Percentiles rank a stretch among this genome's conserved stretches.
Conservation (phyloP, 2,888 invertebrate species). For the Melanostoma scalare region DNA sequence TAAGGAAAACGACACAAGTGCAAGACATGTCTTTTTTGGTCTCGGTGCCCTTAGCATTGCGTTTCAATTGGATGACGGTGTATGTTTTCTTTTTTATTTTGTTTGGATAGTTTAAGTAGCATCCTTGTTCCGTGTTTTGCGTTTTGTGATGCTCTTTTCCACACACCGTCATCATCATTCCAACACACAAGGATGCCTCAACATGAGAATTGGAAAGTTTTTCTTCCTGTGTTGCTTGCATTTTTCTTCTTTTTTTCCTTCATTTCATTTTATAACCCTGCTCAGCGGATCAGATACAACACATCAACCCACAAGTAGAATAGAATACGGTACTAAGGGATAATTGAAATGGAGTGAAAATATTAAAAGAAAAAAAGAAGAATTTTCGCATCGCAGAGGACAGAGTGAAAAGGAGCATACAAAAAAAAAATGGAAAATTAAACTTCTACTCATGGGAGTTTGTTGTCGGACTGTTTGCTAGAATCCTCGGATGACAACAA, state of each 20-base stretch:
- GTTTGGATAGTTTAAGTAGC: slow-evolving; percentile 23
- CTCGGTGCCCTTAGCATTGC: slow-evolving; percentile 54
- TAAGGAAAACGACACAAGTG: slow-evolving; percentile 47
- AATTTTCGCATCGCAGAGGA: slow-evolving; percentile 3
- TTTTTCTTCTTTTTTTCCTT: neutral
- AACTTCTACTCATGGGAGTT: slow-evolving; percentile 33
- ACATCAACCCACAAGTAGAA: slow-evolving; percentile 1
- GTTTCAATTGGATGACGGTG: slow-evolving; percentile 42
- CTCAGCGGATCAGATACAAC: slow-evolving; percentile 7
- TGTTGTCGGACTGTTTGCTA: slow-evolving; percentile 34
- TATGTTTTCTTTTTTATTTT: neutral
- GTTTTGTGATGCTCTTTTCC: slow-evolving; percentile 48
- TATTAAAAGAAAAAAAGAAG: slow-evolving; percentile 33
- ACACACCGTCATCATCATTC: slow-evolving; percentile 14
- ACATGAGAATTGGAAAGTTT: slow-evolving; percentile 40
- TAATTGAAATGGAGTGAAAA: slow-evolving; percentile 52
- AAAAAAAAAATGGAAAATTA: slow-evolving; percentile 14
- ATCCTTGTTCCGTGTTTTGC: slow-evolving; percentile 33
- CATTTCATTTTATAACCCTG: slow-evolving; percentile 12
- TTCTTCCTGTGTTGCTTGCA: slow-evolving; percentile 11
- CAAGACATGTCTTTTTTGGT: slow-evolving; percentile 60
- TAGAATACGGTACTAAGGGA: slow-evolving; percentile 22
- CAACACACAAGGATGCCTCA: slow-evolving; percentile 11
- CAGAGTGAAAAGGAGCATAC: neutral
- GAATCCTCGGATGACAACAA: slow-evolving; percentile 21